phyloP scores from a whole-genome alignment of 2,113 vertebrate genomes.

The Lophochroa leadbeateri region DNA sequence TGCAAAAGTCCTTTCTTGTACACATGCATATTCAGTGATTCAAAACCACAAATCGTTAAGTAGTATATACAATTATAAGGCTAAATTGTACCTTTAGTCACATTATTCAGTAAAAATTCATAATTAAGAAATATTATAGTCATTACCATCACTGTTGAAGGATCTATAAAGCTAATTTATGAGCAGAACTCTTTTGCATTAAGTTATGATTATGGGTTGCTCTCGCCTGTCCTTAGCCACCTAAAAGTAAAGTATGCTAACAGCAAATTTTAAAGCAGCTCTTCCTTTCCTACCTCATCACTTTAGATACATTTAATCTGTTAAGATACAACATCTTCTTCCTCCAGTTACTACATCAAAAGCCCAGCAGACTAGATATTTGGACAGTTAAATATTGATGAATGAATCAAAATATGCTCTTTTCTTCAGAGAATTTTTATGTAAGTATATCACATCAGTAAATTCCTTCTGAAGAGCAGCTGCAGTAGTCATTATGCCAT shows the following conservation, averaged over 20 bases:
- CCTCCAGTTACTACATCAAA: background rate
- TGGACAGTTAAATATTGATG: background rate
- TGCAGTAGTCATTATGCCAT: background rate
- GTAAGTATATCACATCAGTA: background rate
- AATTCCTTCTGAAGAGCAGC: background rate
- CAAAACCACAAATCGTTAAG: rapidly evolving
- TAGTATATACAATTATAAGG: background rate
- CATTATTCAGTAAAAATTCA: background rate
- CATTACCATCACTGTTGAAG: background rate
- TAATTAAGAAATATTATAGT: background rate
- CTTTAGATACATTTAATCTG: background rate
- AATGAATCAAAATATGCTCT: background rate
- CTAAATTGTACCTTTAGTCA: background rate
- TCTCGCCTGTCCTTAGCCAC: background rate
- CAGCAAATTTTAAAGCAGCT: background rate
- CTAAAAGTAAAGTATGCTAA: background rate
- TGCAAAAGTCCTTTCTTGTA: background rate
- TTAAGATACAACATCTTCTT: background rate
- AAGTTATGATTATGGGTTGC: rapidly evolving
- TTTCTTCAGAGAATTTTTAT: background rate
- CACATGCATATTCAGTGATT: background rate
- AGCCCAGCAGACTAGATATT: background rate
- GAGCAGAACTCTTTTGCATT: background rate
- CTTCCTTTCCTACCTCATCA: background rate
- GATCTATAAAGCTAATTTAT: background rate